Evolutionary conservation across 2,113 vertebrate species (phyloP).

Genomic region (Reinhardtius hippoglossoides): DNA sequence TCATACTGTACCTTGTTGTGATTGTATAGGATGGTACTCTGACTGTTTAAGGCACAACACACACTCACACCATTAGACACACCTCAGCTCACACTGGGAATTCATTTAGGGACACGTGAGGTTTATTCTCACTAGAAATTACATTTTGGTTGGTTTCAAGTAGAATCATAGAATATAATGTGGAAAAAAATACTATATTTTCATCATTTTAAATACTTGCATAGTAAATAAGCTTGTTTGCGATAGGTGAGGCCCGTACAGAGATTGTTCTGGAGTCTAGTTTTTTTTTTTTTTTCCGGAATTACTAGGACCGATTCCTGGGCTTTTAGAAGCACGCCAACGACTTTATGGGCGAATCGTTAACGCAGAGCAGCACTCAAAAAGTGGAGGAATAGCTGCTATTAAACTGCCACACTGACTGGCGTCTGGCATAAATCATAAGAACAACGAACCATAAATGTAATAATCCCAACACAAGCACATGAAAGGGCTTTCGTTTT

Average conservation of each 20-base stretch:
- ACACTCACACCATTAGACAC: slow-evolving; percentile 17
- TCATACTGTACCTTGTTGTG: slow-evolving; percentile 45
- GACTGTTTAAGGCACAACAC: slow-evolving; percentile 69
- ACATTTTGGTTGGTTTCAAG: slow-evolving; percentile 26
- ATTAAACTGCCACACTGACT: slow-evolving; percentile 74
- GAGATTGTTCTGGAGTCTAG: slow-evolving; percentile 29
- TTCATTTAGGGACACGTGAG: slow-evolving; percentile 23
- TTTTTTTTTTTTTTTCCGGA: slow-evolving; percentile 40
- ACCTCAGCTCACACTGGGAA: slow-evolving; percentile 31
- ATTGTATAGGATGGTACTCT: slow-evolving; percentile 22
- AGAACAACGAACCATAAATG: slow-evolving; percentile 70
- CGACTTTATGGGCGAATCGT: slow-evolving; percentile 73
- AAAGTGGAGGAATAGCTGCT: slow-evolving; percentile 65
- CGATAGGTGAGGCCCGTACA: slow-evolving; percentile 41
- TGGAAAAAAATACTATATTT: slow-evolving; percentile 16
- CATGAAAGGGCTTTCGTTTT: slow-evolving; percentile 44
- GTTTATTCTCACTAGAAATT: slow-evolving; percentile 17
- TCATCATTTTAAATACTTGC: slow-evolving; percentile 61
- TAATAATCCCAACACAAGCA: slow-evolving; percentile 66
- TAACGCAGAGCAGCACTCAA: slow-evolving; percentile 72
- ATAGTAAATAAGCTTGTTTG: slow-evolving; percentile 65
- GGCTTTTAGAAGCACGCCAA: slow-evolving; percentile 55
- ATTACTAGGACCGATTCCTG: slow-evolving; percentile 43
- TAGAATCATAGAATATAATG: slow-evolving; percentile 15
- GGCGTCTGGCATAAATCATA: slow-evolving; percentile 76